A percentile compares a stretch with the other conserved stretches of the same genome.
phyloP scores from a whole-genome alignment of 2,888 invertebrate genomes.

The Lagria hirta region DNA sequence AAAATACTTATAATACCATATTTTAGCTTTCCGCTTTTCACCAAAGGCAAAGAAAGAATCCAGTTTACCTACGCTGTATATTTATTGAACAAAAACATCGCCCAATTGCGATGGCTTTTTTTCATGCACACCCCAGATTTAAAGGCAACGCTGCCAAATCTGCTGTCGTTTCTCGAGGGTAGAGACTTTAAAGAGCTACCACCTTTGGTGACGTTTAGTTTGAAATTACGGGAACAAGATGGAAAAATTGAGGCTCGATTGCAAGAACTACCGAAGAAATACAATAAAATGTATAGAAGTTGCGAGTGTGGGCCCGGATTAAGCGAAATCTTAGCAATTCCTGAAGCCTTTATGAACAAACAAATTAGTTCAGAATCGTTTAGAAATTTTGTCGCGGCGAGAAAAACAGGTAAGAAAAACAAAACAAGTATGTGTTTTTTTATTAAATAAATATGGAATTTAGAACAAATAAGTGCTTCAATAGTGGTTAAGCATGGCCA shows the following conservation, averaged over 20 bases:
- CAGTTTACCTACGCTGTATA: slow-evolving; percentile 89
- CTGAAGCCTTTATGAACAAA: slow-evolving; percentile 49
- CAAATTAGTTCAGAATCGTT: slow-evolving; percentile 45
- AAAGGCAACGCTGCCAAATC: slow-evolving; percentile 74
- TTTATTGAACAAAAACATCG: slow-evolving; percentile 91
- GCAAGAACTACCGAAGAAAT: slow-evolving; percentile 14
- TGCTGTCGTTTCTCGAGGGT: slow-evolving; percentile 53
- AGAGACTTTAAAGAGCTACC: slow-evolving; percentile 15
- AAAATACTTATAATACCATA: slow-evolving; percentile 2
- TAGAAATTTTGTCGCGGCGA: slow-evolving; percentile 34
- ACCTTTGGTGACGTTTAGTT: slow-evolving; percentile 14
- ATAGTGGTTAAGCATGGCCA: slow-evolving; percentile 23
- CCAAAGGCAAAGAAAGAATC: slow-evolving; percentile 74
- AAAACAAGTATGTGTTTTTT: neutral
- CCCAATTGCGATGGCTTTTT: slow-evolving; percentile 80
- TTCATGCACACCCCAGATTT: slow-evolving; percentile 74
- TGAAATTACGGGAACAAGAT: slow-evolving; percentile 5
- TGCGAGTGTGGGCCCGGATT: slow-evolving; percentile 41
- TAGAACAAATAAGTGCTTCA: slow-evolving; percentile 6
- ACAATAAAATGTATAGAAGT: slow-evolving; percentile 19
- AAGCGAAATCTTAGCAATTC: slow-evolving; percentile 50
- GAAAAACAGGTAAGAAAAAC: slow-evolving; percentile 14
- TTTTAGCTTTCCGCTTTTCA: slow-evolving; percentile 81
- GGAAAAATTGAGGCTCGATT: slow-evolving; percentile 3
- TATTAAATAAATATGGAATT: neutral